Evolutionary conservation across 2,113 vertebrate species (phyloP).

Genomic region (Pomatostomus ruficeps): DNA sequence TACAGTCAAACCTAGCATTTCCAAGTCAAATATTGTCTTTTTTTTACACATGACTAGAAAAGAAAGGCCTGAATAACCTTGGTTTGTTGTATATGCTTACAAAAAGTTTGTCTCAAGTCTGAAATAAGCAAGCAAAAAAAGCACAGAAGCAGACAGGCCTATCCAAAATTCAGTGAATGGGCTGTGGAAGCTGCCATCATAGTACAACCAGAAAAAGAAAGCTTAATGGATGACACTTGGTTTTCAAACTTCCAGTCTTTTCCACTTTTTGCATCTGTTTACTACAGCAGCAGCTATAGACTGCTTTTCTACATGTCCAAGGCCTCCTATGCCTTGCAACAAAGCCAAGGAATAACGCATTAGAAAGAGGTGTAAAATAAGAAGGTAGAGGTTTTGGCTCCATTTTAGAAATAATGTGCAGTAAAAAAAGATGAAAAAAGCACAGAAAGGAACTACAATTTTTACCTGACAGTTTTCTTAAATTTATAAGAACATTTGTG

Average conservation of each 20-base stretch:
- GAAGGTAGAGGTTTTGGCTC: neutral
- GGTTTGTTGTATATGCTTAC: neutral
- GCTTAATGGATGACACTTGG: neutral
- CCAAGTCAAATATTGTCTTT: neutral
- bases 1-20: neutral
- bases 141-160: neutral
- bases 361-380: neutral
- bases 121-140: neutral
- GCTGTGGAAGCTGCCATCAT: neutral
- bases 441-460: neutral
- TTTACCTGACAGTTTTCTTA: neutral
- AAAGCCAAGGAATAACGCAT: neutral
- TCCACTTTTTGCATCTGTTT: neutral
- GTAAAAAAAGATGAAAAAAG: neutral
- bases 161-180: neutral
- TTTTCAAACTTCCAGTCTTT: neutral
- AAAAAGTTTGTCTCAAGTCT: neutral
- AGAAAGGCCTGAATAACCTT: neutral
- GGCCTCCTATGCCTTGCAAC: neutral
- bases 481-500: neutral
- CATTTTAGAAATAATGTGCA: neutral
- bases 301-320: neutral
- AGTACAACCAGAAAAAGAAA: neutral
- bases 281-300: neutral
- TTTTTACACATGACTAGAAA: neutral